Evolutionary conservation across 2,888 invertebrate species (phyloP).

Genomic region (Pollenia angustigena): DNA sequence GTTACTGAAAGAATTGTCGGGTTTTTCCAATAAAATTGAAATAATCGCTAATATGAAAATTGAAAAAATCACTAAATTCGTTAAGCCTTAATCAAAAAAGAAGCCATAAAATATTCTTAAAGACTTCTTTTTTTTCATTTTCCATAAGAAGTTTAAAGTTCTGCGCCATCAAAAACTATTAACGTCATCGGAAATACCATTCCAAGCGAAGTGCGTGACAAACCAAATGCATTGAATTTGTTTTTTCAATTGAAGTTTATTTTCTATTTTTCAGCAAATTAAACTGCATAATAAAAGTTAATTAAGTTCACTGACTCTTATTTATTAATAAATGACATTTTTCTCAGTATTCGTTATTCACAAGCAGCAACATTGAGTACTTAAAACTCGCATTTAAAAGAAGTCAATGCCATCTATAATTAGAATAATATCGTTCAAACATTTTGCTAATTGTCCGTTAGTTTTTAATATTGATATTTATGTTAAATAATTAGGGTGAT

Average conservation of each 20-base stretch:
- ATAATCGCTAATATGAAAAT: no score
- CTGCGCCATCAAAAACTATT: no score
- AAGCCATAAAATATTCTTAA: no score
- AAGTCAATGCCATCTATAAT: slow-evolving; percentile 49
- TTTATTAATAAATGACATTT: neutral
- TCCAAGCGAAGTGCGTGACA: no score
- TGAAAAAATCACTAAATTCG: no score
- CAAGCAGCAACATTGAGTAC: neutral
- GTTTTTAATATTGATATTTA: neutral
- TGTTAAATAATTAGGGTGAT: neutral
- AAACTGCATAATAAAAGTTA: slow-evolving; percentile 8
- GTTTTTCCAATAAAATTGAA: no score
- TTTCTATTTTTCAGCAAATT: slow-evolving; percentile 12
- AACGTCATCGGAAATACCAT: no score
- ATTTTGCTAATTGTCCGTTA: neutral
- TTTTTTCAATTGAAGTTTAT: neutral
- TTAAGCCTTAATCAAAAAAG: no score
- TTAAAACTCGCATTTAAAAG: slow-evolving; percentile 27
- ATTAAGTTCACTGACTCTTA: slow-evolving; percentile 25
- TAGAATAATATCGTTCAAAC: slow-evolving; percentile 24
- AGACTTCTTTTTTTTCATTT: no score
- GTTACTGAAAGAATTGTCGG: no score
- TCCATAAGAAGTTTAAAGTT: no score
- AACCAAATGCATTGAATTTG: neutral
- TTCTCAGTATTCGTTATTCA: neutral